phyloP scores from a whole-genome alignment of 2,113 vertebrate genomes.

The Pterocles orientalis region DNA sequence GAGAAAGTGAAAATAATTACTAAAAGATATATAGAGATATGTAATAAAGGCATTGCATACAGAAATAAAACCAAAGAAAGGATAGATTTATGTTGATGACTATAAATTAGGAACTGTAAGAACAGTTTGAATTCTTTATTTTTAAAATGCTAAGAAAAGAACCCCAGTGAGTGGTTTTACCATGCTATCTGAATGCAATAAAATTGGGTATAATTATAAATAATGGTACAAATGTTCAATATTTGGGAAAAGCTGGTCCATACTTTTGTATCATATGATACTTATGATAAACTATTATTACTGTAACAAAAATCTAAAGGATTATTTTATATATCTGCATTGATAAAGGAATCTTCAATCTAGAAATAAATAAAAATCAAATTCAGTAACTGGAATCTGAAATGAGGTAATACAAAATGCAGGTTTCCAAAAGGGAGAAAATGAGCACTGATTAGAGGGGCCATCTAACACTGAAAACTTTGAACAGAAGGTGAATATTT shows the following conservation, averaged over 20 bases:
- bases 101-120: neutral
- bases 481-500: neutral
- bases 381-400: neutral
- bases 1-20: neutral
- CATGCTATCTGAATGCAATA: neutral
- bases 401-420: neutral
- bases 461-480: neutral
- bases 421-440: neutral
- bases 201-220: neutral
- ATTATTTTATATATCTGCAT: neutral
- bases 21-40: neutral
- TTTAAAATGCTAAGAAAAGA: neutral
- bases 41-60: neutral
- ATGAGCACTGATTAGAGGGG: neutral
- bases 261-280: neutral
- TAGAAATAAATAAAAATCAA: neutral
- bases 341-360: neutral
- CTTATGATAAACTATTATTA: neutral
- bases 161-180: neutral
- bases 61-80: neutral
- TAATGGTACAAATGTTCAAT: neutral
- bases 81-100: neutral
- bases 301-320: neutral
- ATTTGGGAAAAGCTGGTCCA: neutral
- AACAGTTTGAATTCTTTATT: neutral